Evolutionary conservation across 1,140 invertebrate species (phyloP), one percentile per base, ranked within the genome.

Genomic region (Pseudachorutes palmiensis): DNA sequence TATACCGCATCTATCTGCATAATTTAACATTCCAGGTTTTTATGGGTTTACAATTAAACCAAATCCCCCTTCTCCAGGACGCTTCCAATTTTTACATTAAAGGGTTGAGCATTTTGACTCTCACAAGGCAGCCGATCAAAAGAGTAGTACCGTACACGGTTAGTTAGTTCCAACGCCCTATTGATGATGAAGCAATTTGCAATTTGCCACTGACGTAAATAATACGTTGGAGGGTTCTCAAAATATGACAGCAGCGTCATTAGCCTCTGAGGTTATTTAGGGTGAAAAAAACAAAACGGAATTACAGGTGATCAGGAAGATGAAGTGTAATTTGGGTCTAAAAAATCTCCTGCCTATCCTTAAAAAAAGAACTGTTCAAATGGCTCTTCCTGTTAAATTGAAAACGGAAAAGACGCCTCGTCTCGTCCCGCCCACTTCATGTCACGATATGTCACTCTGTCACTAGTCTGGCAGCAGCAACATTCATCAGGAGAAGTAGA

Each of bases 1-100:
- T 41, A 41, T 41, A 9, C 36, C 36, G 5, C 36, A 5, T n/a
- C 24, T 26, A 55, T 55, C 24, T 16, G 51, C 51, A 55, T 55
- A 55, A 55, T 55, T 55, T 55, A 55, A 55, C n/a, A n/a, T 12
- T 5, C 12, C 24, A 55, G 51, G 24, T 55, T 55, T 55, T 55
- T 55, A 55, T 55, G 24, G 24, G 51, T 55, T 55, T 16, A 55
- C 51, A 55, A 55, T 55, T 55, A 55, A 55, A 55, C 12, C 12
- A 55, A 55, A 55, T 55, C 51, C 51, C 24, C 51, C 51, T 55
- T 9, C 36, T 41, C 19, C 36, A 9, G 36, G 51, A 14, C 51
- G 9, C 51, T 24, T 26, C 24, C 9, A 5, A 55, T 55, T 55
- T 55, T 55, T 55, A 55, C 24, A 14, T 55, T 5, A 55, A 55